phyloP scores from a whole-genome alignment of 2,797 vertebrate genomes.

The Garrulus glandarius region DNA sequence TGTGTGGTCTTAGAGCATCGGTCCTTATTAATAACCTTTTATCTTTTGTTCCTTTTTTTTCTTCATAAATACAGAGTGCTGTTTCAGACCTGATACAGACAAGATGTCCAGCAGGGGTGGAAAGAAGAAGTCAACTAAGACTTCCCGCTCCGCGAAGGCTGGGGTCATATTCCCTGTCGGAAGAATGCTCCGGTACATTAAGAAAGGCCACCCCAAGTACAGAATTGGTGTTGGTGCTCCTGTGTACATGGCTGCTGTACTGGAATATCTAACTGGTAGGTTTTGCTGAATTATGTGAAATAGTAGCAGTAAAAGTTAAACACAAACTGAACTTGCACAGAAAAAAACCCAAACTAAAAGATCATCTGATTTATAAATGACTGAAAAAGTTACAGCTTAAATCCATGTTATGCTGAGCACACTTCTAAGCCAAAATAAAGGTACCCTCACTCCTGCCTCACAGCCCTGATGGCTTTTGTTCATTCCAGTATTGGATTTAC shows the following conservation, averaged over 20 bases:
- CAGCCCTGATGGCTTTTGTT: not conserved
- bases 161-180: slow-evolving; percentile 98
- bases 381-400: not conserved
- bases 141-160: slow-evolving; percentile 93
- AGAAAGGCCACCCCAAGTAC: slow-evolving; percentile 92
- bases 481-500: not conserved
- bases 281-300: not conserved
- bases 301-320: not conserved
- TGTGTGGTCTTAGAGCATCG: not conserved
- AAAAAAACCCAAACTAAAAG: not conserved
- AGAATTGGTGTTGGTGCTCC: slow-evolving; percentile 96
- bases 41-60: not conserved
- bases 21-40: not conserved
- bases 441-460: not conserved
- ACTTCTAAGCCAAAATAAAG: not conserved
- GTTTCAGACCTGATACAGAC: slow-evolving; percentile 36
- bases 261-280: slow-evolving; percentile 96
- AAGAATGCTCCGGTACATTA: slow-evolving; percentile 97
- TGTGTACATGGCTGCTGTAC: slow-evolving; percentile 95
- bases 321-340: not conserved
- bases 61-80: slow-evolving; percentile 37
- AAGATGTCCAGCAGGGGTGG: slow-evolving; percentile 95
- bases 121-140: slow-evolving; percentile 97
- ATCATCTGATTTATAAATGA: not conserved
- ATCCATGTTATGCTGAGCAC: not conserved